These are phyloP conservation scores for Hyppa rectilinea DNA, from an alignment of 2,888 invertebrate species.

Conservation along the genomic window DNA sequence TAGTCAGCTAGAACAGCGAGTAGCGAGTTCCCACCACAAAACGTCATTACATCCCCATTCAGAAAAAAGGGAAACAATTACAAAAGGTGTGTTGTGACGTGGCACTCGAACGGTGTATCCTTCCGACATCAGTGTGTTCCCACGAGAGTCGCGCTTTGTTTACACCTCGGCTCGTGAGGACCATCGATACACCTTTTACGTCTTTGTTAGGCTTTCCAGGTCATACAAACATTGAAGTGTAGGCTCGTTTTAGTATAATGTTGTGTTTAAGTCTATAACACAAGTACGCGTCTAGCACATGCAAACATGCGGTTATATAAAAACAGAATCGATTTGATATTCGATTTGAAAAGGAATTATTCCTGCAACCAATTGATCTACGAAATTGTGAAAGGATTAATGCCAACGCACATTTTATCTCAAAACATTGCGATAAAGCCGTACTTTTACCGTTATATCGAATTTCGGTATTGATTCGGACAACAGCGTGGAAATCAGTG, in stretches of 20 bases:
- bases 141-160: conserved; percentile 59
- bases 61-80: conserved; percentile 77
- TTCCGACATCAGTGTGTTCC: conserved; percentile 74
- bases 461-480: conserved; percentile 85
- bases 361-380: neutral
- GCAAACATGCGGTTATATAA: neutral
- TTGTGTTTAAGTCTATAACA: neutral
- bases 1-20: conserved; percentile 29
- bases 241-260: neutral
- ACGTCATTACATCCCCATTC: conserved; percentile 72
- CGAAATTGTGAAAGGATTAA: conserved; percentile 33
- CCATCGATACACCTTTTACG: conserved; percentile 35
- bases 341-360: neutral
- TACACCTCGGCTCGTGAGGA: conserved; percentile 67
- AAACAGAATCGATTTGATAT: neutral
- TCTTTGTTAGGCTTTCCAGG: conserved; percentile 28
- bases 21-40: conserved; percentile 42
- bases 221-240: conserved; percentile 13
- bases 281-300: neutral
- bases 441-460: conserved; percentile 81
- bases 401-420: conserved; percentile 42
- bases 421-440: conserved; percentile 63
- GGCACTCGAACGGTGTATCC: conserved; percentile 75
- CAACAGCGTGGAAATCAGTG: conserved; percentile 85
- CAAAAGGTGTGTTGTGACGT: conserved; percentile 74